Evolutionary conservation across 2,888 invertebrate species (phyloP), one percentile per base, ranked within the genome.

Genomic region (Xanthia togata): DNA sequence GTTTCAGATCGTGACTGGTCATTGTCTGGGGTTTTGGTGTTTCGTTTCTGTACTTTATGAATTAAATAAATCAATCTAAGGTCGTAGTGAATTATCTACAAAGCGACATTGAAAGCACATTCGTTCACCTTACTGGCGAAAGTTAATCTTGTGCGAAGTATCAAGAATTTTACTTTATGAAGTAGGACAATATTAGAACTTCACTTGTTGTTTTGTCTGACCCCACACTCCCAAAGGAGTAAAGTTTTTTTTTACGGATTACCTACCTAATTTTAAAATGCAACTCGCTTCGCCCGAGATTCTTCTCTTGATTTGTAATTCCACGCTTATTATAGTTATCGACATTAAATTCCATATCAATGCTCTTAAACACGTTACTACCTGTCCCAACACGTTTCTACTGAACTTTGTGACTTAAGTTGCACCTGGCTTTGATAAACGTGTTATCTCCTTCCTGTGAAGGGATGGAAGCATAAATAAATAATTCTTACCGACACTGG

Each of bases 351-450:
- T 84, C 53, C 53, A 71, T 70, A 70, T 76, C 70, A 23, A 55
- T 65, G 64, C 35, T 62, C 31, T 72, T 50, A 77, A 82, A 78
- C 83, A 74, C 38, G 83, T 83, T 74, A 35, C 20, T 78, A 82
- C 83, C 69, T 78, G 83, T 83, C 65, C 50, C 55, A 60, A 75
- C 83, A 70, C 50, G 83, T 68, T 83, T 41, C 23, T 57, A 62
- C 70, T 77, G 60, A 68, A 38, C 62, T 63, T 78, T 60, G 69
- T 57, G 57, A 35, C 55, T 70, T 63, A 35, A 62, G 65, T 59
- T 50, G 50, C 83, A 83, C 83, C 86, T 82, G 83, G 86, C 72
- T 85, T 60, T 82, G 86, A 83, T 78, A 82, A 74, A 78, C 60
- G 57, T 62, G 53, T 73, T 83, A 85, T 85, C 82, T 71, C 35